phyloP scores from a whole-genome alignment of 2,797 vertebrate genomes.

The Anguilla marmorata region DNA sequence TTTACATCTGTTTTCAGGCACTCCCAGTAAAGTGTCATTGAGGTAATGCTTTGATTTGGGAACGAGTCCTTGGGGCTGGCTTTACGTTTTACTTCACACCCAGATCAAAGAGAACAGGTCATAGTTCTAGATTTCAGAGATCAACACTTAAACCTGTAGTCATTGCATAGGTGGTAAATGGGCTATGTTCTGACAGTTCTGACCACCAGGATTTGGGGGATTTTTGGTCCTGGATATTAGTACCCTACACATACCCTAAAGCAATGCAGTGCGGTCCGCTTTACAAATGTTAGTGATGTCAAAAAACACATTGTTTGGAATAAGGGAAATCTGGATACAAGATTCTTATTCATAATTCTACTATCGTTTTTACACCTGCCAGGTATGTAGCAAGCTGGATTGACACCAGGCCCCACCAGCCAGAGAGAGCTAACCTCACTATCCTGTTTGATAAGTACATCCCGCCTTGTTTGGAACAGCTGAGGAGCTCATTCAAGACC shows the following conservation, averaged over 20 bases:
- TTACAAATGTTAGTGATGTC: not conserved
- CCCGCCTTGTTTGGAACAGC: conserved; percentile 77
- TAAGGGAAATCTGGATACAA: not conserved
- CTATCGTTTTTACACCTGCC: conserved; percentile 44
- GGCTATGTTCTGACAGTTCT: not conserved
- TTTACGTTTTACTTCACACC: conserved; percentile 7
- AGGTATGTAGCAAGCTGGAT: conserved; percentile 85
- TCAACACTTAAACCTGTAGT: not conserved
- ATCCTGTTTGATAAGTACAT: conserved; percentile 88
- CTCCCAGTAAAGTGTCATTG: conserved; percentile 27
- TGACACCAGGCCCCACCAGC: conserved; percentile 76
- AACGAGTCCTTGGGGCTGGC: not conserved
- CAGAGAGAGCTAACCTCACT: conserved; percentile 81
- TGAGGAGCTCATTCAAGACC: conserved; percentile 77
- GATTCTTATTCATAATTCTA: not conserved
- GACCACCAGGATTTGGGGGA: not conserved
- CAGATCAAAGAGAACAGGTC: conserved; percentile 11
- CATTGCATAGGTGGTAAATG: not conserved
- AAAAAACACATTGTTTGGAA: not conserved
- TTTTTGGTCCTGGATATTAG: not conserved
- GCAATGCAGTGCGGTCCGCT: not conserved
- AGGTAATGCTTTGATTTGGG: not conserved
- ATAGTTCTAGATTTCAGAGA: not conserved
- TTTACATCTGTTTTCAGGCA: conserved; percentile 45
- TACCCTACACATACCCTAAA: not conserved